Base-by-base conservation (phyloP, 2,113 vertebrate species). In the Phycodurus eques region DNA sequence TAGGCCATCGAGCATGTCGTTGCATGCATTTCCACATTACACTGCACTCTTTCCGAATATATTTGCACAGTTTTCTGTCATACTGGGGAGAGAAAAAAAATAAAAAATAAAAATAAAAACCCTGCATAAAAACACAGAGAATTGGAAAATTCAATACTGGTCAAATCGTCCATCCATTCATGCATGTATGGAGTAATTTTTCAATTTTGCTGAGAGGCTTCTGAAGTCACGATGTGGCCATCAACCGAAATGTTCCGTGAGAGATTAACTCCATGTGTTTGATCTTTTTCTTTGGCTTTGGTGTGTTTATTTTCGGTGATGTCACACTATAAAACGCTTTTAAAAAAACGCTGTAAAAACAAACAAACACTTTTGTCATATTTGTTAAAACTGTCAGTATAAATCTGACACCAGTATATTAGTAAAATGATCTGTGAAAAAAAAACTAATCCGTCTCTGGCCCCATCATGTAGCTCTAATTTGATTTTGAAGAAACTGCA, bases 1-100 rank as follows among this genome's bases (percentile, higher is more conserved):
- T 82, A 88, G 84, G 83, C 84, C 83, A 72, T 76, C 69, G 86
- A 91, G 73, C 87, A 65, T 77, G 79, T 88, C 84, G 79, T 71
- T 59, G 75, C 73, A 61, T 65, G 65, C 63, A 75, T 85, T 89
- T 89, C 79, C 65, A 89, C 81, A 88, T 89, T 77, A 88, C 88
- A 17, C 59, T 17, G 31, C 59, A 61, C 59, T 61, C 15, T 19
- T 35, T 3, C 59, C 31, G 2, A 17, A 5, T 15, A 61, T 61
- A 61, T 61, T 61, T 61, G 27, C 59, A 60, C 59, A 35, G 8
- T 61, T 61, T 60, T 61, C 31, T 4, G 31, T 17, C 59, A 35
- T 9, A 3, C 15, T 35, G 59, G 14, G 19, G 14, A 17, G 6
- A 46, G 14, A 53, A 53, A 35, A 61, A 61, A 61, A 33, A 53